phyloP scores from a whole-genome alignment of 2,888 invertebrate genomes.

The Drosophila putrida region DNA sequence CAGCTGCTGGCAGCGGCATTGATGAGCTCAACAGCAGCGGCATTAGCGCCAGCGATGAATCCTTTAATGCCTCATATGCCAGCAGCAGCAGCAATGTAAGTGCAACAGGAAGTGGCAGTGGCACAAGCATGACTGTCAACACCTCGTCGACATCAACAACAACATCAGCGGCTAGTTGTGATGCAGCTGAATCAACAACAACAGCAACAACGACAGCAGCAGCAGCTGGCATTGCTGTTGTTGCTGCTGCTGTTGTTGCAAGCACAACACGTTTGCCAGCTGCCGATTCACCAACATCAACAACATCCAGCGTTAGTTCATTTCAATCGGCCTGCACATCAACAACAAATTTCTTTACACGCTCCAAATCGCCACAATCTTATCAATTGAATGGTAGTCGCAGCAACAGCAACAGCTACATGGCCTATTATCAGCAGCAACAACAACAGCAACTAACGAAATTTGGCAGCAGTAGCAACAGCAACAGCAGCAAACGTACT shows the following conservation, averaged over 20 bases:
- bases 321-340: conserved; percentile 78
- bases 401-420: conserved; percentile 33
- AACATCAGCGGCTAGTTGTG: not conserved
- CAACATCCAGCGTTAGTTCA: conserved; percentile 51
- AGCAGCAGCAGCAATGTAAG: conserved; percentile 48
- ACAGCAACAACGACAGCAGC: conserved; percentile 11
- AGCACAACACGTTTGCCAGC: conserved; percentile 27
- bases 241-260: conserved; percentile 21
- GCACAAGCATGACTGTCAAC: conserved; percentile 13
- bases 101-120: conserved; percentile 21
- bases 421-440: conserved; percentile 53
- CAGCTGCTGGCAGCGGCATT: conserved; percentile 45
- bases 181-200: conserved; percentile 18
- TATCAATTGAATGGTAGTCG: conserved; percentile 54
- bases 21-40: conserved; percentile 68
- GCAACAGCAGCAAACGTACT: conserved; percentile 15
- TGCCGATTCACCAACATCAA: conserved; percentile 57
- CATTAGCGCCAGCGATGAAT: conserved; percentile 62
- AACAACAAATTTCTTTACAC: conserved; percentile 59
- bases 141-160: conserved; percentile 15
- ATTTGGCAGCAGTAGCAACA: conserved; percentile 24
- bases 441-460: conserved; percentile 31
- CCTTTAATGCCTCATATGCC: conserved; percentile 70
- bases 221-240: conserved; percentile 8
- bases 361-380: conserved; percentile 46